These are phyloP conservation scores for Plagiodera versicolora DNA, from an alignment of 2,888 invertebrate genomes.

Conservation along the genomic window DNA sequence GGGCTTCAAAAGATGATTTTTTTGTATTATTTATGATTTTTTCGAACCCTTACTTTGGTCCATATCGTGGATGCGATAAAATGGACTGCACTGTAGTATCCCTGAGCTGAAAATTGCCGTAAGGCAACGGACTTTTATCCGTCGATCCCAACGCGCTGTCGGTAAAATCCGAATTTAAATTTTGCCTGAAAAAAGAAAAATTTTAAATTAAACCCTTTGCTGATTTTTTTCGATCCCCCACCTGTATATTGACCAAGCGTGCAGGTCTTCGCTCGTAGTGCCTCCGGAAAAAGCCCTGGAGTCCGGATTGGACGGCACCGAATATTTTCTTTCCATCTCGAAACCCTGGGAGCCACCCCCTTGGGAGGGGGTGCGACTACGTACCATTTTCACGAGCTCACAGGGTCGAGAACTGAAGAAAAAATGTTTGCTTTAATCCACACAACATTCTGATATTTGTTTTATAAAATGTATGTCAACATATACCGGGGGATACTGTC, in stretches of 20 bases:
- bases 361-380: constrained; percentile 48
- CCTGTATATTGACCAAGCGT: constrained; percentile 96
- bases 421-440: too few species aligned
- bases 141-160: constrained; percentile 91
- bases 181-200: constrained; percentile 68
- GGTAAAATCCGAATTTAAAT: constrained; percentile 92
- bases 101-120: constrained; percentile 90
- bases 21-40: too few species aligned
- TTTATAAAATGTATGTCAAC: too few species aligned
- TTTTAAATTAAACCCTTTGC: too few species aligned
- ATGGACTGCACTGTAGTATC: constrained; percentile 94
- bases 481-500: too few species aligned
- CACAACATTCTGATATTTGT: too few species aligned
- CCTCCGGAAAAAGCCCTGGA: constrained; percentile 71
- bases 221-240: too few species aligned
- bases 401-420: constrained; percentile 21
- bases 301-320: constrained; percentile 81
- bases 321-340: constrained; percentile 81
- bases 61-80: constrained; percentile 84
- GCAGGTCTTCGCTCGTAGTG: constrained; percentile 88
- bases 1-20: too few species aligned
- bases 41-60: constrained; percentile 81
- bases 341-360: constrained; percentile 60
- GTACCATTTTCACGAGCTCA: constrained; percentile 40
- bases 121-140: constrained; percentile 89